phyloP scores from a whole-genome alignment of 1,140 invertebrate genomes.

The Thaumatotibia leucotreta region DNA sequence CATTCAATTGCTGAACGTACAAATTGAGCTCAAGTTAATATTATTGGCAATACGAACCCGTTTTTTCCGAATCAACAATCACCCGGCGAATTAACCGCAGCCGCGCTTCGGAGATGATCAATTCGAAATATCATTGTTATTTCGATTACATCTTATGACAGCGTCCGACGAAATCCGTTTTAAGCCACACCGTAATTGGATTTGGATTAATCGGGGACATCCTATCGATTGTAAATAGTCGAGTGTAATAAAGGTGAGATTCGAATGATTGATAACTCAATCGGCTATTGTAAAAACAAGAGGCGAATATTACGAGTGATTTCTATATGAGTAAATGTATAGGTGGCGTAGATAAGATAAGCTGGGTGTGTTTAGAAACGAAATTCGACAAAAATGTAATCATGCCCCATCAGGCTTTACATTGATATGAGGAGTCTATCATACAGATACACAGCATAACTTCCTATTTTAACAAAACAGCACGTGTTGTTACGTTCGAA shows the following conservation, averaged over 20 bases:
- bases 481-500: too few relatives aligned
- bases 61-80: background rate
- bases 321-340: background rate
- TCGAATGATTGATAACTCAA: background rate
- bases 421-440: too few relatives aligned
- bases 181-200: background rate
- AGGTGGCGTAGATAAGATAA: background rate
- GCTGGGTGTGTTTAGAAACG: background rate
- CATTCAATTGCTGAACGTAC: background rate
- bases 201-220: slow-evolving; percentile 5
- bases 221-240: slow-evolving; percentile 7
- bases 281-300: background rate
- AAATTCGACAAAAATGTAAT: background rate
- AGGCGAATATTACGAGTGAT: slow-evolving; percentile 6
- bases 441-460: too few relatives aligned
- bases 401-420: too few relatives aligned
- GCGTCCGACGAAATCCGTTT: background rate
- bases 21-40: background rate
- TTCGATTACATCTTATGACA: slow-evolving; percentile 8
- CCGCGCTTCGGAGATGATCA: background rate
- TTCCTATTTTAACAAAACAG: too few relatives aligned
- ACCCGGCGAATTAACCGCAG: background rate
- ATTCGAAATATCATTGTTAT: slow-evolving; percentile 6
- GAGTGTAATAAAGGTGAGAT: background rate
- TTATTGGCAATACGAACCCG: background rate